Evolutionary conservation across 2,888 invertebrate genomes (phyloP), one percentile per base, ranked within the genome.

Genomic region (Tribolium freemani): DNA sequence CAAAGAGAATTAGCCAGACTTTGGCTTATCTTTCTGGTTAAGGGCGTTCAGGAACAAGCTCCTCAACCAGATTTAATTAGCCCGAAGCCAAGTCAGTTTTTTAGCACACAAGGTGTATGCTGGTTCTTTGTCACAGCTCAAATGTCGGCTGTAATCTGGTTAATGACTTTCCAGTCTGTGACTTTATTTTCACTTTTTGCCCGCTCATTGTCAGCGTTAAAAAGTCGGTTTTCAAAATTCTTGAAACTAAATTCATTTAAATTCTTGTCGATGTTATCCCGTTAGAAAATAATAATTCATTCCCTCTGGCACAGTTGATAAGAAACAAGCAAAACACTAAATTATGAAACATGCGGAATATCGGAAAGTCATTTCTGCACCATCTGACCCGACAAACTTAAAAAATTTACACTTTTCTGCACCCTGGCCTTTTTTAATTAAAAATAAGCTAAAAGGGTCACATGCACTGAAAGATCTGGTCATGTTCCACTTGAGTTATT

Each of bases 291-390:
- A 38, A 38, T 38, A 38, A 5, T 38, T n/a, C 38, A 1, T 6
- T 38, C 3, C 38, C n/a, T 38, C 38, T 6, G 8, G n/a, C n/a
- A 3, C 38, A 1, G 38, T 38, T 38, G 58, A 60, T 60, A 60
- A 60, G 60, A 48, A 61, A 61, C 60, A 30, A 21, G 45, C 10
- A 61, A 61, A 61, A 9, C 46, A 16, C 30, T 61, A 48, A 61
- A 63, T 50, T 51, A 63, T 31, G 30, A 11, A 51, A 45, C 48
- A 61, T 5, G 50, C 63, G 50, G 8, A 63, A 31, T 63, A 63
- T 63, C 10, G 63, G 63, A 63, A 63, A 63, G 38, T 38, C 50
- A 38, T 63, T 63, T 63, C 48, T 10, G 6, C 30, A 26, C 48
- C 26, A 61, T 61, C 16, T 45, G 50, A 50, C 48, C 63, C 48